phyloP scores from a whole-genome alignment of 2,113 vertebrate species.

The Hypomesus transpacificus region DNA sequence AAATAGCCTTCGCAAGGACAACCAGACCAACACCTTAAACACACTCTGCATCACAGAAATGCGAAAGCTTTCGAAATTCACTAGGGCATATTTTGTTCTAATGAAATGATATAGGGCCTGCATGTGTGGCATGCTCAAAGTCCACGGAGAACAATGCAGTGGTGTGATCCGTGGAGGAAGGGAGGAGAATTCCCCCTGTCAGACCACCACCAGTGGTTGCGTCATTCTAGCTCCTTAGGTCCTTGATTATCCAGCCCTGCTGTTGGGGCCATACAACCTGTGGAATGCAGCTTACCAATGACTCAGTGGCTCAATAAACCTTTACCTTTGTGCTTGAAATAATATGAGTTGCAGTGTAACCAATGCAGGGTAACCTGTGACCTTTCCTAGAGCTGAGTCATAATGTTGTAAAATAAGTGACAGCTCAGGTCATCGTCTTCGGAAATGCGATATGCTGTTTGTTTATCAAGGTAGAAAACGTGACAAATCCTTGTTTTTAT shows the following conservation, averaged over 20 bases:
- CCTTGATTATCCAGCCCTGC: background rate
- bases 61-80: no score
- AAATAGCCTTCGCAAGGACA: no score
- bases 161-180: constrained; percentile 17
- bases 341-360: background rate
- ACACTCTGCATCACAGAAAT: no score
- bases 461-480: background rate
- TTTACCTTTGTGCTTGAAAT: background rate
- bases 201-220: background rate
- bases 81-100: no score
- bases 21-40: no score
- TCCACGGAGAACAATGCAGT: constrained; percentile 8
- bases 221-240: background rate
- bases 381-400: background rate
- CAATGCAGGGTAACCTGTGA: background rate
- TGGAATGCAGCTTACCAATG: background rate
- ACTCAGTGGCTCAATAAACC: background rate
- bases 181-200: background rate
- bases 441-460: no score
- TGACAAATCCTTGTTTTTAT: background rate
- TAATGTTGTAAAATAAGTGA: no score
- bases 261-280: background rate
- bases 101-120: background rate
- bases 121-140: background rate
- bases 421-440: no score